Percentiles rank a stretch among this genome's conserved stretches.
These are phyloP conservation scores for Calonectris borealis DNA, from an alignment of 2,113 vertebrate species.

Conservation along the genomic window DNA sequence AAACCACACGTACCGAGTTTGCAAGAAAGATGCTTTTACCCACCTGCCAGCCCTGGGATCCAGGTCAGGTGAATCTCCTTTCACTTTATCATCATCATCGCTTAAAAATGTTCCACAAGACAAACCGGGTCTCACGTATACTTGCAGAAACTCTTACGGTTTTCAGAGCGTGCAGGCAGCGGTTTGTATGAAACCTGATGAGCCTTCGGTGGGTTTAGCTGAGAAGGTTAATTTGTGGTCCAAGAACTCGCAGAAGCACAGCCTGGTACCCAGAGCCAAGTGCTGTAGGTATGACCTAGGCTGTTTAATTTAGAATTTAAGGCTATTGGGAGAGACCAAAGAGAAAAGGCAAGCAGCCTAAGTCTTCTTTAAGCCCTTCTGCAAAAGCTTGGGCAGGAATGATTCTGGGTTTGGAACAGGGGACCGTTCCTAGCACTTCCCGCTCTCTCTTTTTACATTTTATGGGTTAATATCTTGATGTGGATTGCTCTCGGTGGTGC, in stretches of 20 bases:
- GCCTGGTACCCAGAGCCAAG: background rate
- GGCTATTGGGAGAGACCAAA: background rate
- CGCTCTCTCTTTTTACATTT: background rate
- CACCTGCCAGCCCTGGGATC: background rate
- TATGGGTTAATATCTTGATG: background rate
- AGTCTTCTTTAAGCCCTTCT: background rate
- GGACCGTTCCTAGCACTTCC: too few species aligned
- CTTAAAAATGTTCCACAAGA: background rate
- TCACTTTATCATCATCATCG: background rate
- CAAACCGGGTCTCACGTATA: accelerated
- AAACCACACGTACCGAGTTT: background rate
- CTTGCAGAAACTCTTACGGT: background rate
- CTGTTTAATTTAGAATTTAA: too few species aligned
- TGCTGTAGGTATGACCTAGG: background rate
- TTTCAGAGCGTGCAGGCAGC: accelerated
- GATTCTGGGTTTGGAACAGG: background rate
- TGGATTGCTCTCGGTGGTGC: background rate
- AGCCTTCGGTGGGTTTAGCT: background rate
- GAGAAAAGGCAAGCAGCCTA: background rate
- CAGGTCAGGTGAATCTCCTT: background rate
- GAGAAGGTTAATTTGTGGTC: background rate
- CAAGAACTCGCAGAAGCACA: background rate
- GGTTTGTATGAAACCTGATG: accelerated
- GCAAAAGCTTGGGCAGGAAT: background rate
- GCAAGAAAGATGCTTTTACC: background rate